phyloP scores from a whole-genome alignment of 2,888 invertebrate species.

The Malthinus flaveolus region DNA sequence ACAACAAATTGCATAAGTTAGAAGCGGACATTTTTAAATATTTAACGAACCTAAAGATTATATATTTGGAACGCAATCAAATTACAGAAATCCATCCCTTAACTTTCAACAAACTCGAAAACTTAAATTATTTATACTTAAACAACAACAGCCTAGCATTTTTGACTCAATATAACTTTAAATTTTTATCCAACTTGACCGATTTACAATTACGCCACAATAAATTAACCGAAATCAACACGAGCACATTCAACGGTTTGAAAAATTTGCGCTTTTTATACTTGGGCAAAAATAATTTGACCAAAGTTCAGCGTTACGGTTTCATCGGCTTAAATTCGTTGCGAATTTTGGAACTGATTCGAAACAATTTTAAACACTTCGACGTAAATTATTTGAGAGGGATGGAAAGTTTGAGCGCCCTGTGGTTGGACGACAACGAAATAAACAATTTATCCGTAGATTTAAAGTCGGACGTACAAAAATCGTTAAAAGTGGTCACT shows the following conservation, averaged over 20 bases:
- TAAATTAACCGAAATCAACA: conserved; percentile 47
- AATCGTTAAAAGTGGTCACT: conserved; percentile 43
- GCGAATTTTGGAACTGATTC: conserved; percentile 46
- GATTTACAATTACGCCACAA: conserved; percentile 51
- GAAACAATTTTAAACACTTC: conserved; percentile 44
- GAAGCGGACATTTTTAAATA: conserved; percentile 48
- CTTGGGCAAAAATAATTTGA: conserved; percentile 52
- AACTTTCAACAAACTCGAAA: conserved; percentile 50
- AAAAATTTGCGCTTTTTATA: conserved; percentile 47
- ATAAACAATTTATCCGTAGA: conserved; percentile 42
- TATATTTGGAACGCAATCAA: conserved; percentile 52
- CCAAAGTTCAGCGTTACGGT: conserved; percentile 48
- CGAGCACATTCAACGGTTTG: conserved; percentile 52
- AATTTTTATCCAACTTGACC: conserved; percentile 46
- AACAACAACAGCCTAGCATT: conserved; percentile 50
- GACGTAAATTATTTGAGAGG: conserved; percentile 43
- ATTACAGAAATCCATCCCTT: conserved; percentile 49
- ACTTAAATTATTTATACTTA: conserved; percentile 49
- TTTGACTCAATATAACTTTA: conserved; percentile 50
- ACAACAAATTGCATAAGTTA: conserved; percentile 51
- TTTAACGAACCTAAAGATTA: conserved; percentile 48
- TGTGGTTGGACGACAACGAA: conserved; percentile 48
- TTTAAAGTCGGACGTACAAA: conserved; percentile 40
- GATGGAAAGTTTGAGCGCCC: conserved; percentile 42
- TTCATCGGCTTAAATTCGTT: conserved; percentile 49